Evolutionary conservation across 2,797 vertebrate genomes (phyloP), one percentile per base, ranked within the genome.

Genomic region (Spea hammondii): DNA sequence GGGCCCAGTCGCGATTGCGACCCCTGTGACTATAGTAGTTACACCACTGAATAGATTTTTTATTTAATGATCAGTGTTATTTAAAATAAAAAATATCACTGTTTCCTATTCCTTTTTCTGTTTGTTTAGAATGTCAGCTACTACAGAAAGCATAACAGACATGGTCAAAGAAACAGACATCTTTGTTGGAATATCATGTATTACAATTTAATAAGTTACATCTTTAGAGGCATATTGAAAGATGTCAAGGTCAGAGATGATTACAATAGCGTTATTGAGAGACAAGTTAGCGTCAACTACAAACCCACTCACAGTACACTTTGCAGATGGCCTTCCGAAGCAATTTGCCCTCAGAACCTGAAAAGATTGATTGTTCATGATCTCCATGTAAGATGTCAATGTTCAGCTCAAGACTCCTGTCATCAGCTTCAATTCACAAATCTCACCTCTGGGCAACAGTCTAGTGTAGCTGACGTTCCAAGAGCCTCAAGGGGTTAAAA

Each of bases 301-400:
- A 85, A 84, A 85, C 66, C 82, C 83, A 82, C 86, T 86, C 81
- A 84, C 88, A 85, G 80, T 84, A 82, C 89, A 89, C 8, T 48
- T 51, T 32, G 53, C 68, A 68, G 82, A 80, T 88, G 89, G 89
- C 88, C 84, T 86, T 88, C 86, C 88, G 72, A 77, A 86, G 84
- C 75, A 84, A 84, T 86, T 83, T 86, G 85, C 86, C 85, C 85
- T 70, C 77, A 78, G 84, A 76, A 84, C 84, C 84, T 87, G 87
- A 88, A 89, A 91, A 85, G 92, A 91, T 85, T 86, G 89, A 90
- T 90, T 87, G 89, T 83, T 88, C 88, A 85, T 88, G 87, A 90
- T 92, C 84, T 83, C 78, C 83, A 86, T 86, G 84, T 84, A 81
- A 89, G 85, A 86, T 84, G 83, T 83, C 0, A 48, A 83, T 87